A percentile compares a stretch with the other conserved stretches of the same genome.
These are phyloP conservation scores for Myopa testacea DNA, from an alignment of 2,888 invertebrate species.

Conservation along the genomic window DNA sequence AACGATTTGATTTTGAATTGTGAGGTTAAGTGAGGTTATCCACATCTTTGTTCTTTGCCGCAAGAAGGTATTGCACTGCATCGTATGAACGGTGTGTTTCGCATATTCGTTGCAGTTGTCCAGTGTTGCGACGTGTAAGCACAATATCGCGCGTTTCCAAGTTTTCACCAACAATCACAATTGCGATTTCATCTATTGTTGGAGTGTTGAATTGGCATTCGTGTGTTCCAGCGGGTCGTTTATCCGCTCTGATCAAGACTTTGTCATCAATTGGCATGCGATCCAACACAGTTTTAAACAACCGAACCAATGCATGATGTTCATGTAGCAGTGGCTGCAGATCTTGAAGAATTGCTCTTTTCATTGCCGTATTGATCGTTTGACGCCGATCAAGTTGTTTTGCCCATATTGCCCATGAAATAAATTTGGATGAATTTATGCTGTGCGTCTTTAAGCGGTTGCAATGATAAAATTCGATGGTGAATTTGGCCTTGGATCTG, in stretches of 20 bases:
- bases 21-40: no score
- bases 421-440: slow-evolving; percentile 24
- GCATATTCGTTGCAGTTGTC: slow-evolving; percentile 48
- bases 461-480: slow-evolving; percentile 28
- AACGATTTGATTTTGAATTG: no score
- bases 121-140: slow-evolving; percentile 48
- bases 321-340: slow-evolving; percentile 19
- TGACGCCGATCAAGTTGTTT: no score
- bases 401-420: slow-evolving; percentile 11
- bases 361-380: background rate
- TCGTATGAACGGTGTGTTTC: slow-evolving; percentile 48
- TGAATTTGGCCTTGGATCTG: slow-evolving; percentile 12
- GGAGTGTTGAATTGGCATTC: slow-evolving; percentile 52
- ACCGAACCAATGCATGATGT: slow-evolving; percentile 20
- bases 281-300: slow-evolving; percentile 27
- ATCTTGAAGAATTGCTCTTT: background rate
- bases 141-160: slow-evolving; percentile 59
- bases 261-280: slow-evolving; percentile 25
- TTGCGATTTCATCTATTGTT: slow-evolving; percentile 61
- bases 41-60: no score
- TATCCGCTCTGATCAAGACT: slow-evolving; percentile 19
- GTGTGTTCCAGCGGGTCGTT: slow-evolving; percentile 26
- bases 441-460: slow-evolving; percentile 11
- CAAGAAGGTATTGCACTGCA: background rate
- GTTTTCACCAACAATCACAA: slow-evolving; percentile 59